phyloP scores from a whole-genome alignment of 2,888 invertebrate species.

The Nephrotoma flavescens region DNA sequence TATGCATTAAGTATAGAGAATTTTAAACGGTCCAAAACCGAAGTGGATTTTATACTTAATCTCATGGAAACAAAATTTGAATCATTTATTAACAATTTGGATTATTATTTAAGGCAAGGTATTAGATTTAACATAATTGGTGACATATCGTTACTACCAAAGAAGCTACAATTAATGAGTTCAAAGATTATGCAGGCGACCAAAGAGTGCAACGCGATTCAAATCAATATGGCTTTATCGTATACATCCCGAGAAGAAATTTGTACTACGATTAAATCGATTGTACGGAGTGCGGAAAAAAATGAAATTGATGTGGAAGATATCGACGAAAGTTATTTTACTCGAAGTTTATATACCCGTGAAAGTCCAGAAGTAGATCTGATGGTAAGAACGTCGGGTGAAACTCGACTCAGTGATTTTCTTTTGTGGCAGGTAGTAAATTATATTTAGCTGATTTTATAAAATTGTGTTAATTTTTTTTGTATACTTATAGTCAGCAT shows the following conservation, averaged over 20 bases:
- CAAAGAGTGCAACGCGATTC: constrained; percentile 39
- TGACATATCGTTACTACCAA: constrained; percentile 63
- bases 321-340: constrained; percentile 60
- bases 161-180: constrained; percentile 21
- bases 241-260: constrained; percentile 83
- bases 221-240: constrained; percentile 66
- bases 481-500: too few species aligned
- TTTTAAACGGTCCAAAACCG: constrained; percentile 80
- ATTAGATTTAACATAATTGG: constrained; percentile 79
- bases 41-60: constrained; percentile 78
- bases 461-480: too few species aligned
- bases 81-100: constrained; percentile 64
- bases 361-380: constrained; percentile 70
- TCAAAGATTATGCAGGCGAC: not conserved
- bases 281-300: constrained; percentile 57
- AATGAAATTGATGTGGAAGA: constrained; percentile 55
- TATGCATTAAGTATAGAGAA: constrained; percentile 99
- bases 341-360: constrained; percentile 60
- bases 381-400: constrained; percentile 90
- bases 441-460: constrained; percentile 9
- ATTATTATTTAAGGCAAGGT: constrained; percentile 66
- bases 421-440: constrained; percentile 87
- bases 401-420: constrained; percentile 86
- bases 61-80: constrained; percentile 77
- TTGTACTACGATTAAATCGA: constrained; percentile 48